Evolutionary conservation across 1,140 invertebrate genomes (phyloP).

Genomic region (Drosophila baimaii): DNA sequence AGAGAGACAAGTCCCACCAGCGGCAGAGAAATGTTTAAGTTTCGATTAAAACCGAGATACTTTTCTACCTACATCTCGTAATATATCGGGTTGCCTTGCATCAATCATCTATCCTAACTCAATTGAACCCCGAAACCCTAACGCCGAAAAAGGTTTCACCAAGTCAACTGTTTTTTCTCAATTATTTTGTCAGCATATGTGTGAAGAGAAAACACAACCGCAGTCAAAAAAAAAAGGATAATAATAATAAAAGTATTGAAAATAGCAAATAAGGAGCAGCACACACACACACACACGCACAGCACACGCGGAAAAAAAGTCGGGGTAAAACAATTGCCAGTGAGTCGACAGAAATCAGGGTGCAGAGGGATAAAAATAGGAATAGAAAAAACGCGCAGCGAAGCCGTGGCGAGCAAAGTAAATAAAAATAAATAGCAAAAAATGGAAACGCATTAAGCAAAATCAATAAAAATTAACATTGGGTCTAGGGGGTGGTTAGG

Average conservation of each 20-base stretch:
- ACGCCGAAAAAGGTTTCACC: slow-evolving; percentile 28
- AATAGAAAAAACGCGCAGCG: slow-evolving; percentile 36
- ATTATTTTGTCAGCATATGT: slow-evolving; percentile 81
- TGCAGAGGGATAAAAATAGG: slow-evolving; percentile 35
- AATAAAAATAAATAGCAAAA: slow-evolving; percentile 78
- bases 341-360: slow-evolving; percentile 70
- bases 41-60: slow-evolving; percentile 22
- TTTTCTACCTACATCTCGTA: slow-evolving; percentile 19
- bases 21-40: slow-evolving; percentile 19
- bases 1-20: slow-evolving; percentile 31
- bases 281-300: slow-evolving; percentile 3
- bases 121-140: slow-evolving; percentile 30
- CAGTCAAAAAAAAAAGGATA: slow-evolving; percentile 65
- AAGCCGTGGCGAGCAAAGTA: slow-evolving; percentile 53
- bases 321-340: slow-evolving; percentile 71
- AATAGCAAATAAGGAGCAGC: slow-evolving; percentile 23
- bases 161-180: slow-evolving; percentile 62
- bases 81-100: slow-evolving; percentile 9
- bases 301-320: slow-evolving; percentile 1
- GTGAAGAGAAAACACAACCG: slow-evolving; percentile 71
- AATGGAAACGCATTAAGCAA: slow-evolving; percentile 75
- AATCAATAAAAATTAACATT: slow-evolving; percentile 83
- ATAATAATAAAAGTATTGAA: slow-evolving; percentile 72
- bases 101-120: slow-evolving; percentile 40
- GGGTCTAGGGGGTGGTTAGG: slow-evolving; percentile 18